A percentile compares a stretch with the other conserved stretches of the same genome.
These are phyloP conservation scores for Drosophila asahinai DNA, from an alignment of 1,140 invertebrate species.

Conservation along the genomic window DNA sequence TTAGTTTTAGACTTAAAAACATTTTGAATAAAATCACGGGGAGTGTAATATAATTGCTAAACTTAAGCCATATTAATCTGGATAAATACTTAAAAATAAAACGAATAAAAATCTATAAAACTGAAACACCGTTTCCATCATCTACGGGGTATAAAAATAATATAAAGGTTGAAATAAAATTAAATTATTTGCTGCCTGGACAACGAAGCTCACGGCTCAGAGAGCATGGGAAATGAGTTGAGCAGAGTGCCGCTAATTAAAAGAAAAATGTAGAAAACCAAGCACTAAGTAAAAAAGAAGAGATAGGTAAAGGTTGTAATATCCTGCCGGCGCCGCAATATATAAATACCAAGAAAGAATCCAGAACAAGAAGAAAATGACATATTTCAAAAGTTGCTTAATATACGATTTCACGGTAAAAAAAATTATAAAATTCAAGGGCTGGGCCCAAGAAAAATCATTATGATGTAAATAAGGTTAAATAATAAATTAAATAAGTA, in stretches of 20 bases:
- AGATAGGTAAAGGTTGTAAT: constrained; percentile 13
- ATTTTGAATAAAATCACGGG: too few species aligned
- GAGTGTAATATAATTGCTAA: too few species aligned
- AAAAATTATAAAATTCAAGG: neutral
- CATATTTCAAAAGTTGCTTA: neutral
- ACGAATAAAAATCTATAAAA: neutral
- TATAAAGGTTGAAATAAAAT: constrained; percentile 29
- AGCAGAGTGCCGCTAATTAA: constrained; percentile 31
- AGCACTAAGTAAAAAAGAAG: constrained; percentile 2
- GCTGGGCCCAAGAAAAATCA: constrained; percentile 24
- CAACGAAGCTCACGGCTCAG: constrained; percentile 21
- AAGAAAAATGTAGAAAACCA: constrained; percentile 37
- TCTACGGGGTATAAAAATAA: constrained; percentile 12
- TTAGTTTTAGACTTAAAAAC: too few species aligned
- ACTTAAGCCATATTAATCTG: too few species aligned
- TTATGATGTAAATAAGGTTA: constrained; percentile 35
- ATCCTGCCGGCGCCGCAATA: neutral
- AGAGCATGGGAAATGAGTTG: constrained; percentile 54
- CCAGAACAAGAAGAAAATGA: neutral
- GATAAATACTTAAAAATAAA: neutral
- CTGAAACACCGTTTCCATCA: neutral
- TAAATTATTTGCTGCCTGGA: constrained; percentile 30
- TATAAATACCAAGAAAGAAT: neutral
- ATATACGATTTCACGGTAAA: constrained; percentile 15
- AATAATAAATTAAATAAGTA: constrained; percentile 7